Evolutionary conservation across 2,113 vertebrate genomes (phyloP).

Genomic region (Phycodurus eques): DNA sequence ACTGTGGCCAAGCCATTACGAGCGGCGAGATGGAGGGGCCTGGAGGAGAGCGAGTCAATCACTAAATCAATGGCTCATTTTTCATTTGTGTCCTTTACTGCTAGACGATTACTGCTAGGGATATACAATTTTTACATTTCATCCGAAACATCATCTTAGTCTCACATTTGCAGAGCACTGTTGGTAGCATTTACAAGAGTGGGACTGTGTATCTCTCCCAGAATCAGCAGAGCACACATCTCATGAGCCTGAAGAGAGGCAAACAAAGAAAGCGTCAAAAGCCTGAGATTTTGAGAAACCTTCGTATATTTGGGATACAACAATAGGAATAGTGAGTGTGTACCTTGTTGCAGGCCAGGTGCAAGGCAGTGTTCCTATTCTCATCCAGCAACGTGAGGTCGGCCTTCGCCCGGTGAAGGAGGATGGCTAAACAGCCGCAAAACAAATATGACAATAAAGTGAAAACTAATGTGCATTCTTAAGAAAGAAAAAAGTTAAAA

Average conservation of each 20-base stretch:
- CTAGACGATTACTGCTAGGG: not conserved
- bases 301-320: not conserved
- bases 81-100: not conserved
- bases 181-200: constrained; percentile 97
- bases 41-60: constrained; percentile 32
- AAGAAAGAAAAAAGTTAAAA: not conserved
- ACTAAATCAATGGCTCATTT: not conserved
- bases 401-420: constrained; percentile 90
- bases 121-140: not conserved
- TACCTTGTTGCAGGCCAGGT: constrained; percentile 98
- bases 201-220: constrained; percentile 93
- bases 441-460: constrained; percentile 1
- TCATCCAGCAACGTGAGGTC: constrained; percentile 91
- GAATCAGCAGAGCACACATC: constrained; percentile 97
- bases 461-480: not conserved
- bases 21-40: constrained; percentile 96
- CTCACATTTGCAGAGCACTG: constrained; percentile 96
- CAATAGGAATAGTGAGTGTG: not conserved
- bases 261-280: constrained; percentile 1
- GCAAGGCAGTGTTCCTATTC: constrained; percentile 97
- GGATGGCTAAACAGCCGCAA: constrained; percentile 77
- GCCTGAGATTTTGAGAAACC: not conserved
- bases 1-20: constrained; percentile 92
- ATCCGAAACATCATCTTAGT: not conserved
- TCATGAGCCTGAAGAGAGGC: constrained; percentile 84